These are phyloP conservation scores for Limnephilus marmoratus DNA, from an alignment of 2,888 invertebrate genomes.

Conservation along the genomic window DNA sequence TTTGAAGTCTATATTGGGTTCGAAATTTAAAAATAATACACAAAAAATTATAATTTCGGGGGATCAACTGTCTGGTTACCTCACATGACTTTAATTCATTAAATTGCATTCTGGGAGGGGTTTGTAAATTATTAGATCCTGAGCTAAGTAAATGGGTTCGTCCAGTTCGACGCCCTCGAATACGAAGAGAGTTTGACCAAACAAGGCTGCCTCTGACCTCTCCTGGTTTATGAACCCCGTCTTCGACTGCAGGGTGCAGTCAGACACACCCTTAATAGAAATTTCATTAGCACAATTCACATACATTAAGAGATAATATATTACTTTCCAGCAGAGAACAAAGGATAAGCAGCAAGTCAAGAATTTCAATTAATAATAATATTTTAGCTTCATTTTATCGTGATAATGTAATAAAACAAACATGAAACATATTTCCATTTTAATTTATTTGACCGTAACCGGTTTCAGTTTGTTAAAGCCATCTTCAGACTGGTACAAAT, in stretches of 20 bases:
- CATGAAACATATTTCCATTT: too few relatives aligned
- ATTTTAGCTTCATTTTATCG: neutral
- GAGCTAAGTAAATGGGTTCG: neutral
- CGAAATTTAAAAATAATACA: too few relatives aligned
- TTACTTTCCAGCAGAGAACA: neutral
- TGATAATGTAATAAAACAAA: too few relatives aligned
- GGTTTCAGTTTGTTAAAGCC: too few relatives aligned
- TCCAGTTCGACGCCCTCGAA: neutral
- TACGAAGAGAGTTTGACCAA: neutral
- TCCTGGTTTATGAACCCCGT: neutral
- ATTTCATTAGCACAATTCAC: slow-evolving; percentile 23
- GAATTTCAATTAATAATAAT: too few relatives aligned
- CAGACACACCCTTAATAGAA: slow-evolving; percentile 8
- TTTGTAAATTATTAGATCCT: neutral
- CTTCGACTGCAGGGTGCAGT: neutral
- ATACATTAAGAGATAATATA: neutral
- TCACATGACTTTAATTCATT: neutral
- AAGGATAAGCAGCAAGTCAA: neutral
- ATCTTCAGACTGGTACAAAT: too few relatives aligned
- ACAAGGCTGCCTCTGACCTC: neutral
- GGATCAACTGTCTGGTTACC: too few relatives aligned
- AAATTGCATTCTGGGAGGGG: neutral
- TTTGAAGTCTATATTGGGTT: too few relatives aligned
- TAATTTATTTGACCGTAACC: neutral
- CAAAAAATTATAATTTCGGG: too few relatives aligned